Percentiles rank a stretch among this genome's conserved stretches.
phyloP scores from a whole-genome alignment of 2,113 vertebrate species.

The Nibea albiflora region DNA sequence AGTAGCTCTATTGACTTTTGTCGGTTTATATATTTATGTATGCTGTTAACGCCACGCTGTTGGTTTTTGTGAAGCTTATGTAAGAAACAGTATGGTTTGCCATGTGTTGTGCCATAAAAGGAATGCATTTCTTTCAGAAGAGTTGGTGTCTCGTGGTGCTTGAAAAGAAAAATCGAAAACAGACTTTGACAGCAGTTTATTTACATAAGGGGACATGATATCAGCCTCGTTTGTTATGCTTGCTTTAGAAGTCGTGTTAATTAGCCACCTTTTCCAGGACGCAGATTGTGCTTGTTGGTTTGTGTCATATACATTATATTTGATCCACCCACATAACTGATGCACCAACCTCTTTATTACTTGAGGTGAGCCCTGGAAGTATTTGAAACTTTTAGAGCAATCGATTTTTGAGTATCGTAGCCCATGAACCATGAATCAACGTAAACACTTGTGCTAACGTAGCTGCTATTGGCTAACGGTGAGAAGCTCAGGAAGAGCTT shows the following conservation, averaged over 20 bases:
- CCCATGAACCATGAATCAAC: too few species aligned
- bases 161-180: background rate
- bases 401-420: too few species aligned
- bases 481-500: too few species aligned
- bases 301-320: background rate
- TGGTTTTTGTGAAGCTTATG: background rate
- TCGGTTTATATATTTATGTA: slow-evolving; percentile 4
- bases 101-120: slow-evolving; percentile 3
- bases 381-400: too few species aligned
- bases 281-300: background rate
- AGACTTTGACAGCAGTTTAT: background rate
- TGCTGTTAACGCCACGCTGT: background rate
- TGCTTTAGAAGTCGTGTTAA: background rate
- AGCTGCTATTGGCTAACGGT: too few species aligned
- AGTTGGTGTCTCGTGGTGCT: background rate
- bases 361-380: too few species aligned
- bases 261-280: background rate
- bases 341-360: background rate
- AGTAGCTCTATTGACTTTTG: background rate
- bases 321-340: background rate
- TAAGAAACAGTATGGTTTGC: background rate
- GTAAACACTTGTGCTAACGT: too few species aligned
- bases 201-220: background rate
- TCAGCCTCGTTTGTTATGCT: background rate
- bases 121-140: slow-evolving; percentile 14